Percentiles rank a stretch among this genome's conserved stretches.
phyloP scores from a whole-genome alignment of 2,113 vertebrate species.

The Silurus asotus region DNA sequence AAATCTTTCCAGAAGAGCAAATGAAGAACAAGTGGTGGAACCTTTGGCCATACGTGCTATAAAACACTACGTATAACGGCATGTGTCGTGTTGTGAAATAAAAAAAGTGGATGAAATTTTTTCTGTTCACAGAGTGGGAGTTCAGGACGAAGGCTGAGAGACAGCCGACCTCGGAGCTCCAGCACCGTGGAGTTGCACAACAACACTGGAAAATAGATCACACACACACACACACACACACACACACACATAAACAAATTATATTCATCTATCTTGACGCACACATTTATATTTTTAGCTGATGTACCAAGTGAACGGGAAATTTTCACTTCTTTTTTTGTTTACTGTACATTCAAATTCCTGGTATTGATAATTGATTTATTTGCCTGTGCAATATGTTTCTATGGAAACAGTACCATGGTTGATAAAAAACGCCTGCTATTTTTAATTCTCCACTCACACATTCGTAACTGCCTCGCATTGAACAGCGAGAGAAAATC shows the following conservation, averaged over 20 bases:
- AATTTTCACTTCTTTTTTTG: neutral
- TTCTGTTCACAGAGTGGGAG: conserved; percentile 40
- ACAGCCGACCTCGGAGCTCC: conserved; percentile 51
- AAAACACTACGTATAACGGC: no score
- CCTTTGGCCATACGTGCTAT: no score
- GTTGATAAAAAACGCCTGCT: neutral
- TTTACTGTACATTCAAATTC: neutral
- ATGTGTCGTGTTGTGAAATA: neutral
- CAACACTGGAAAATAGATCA: conserved; percentile 21
- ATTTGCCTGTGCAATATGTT: neutral
- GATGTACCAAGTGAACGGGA: neutral
- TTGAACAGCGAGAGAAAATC: no score
- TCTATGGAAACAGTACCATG: neutral
- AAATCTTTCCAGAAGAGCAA: no score
- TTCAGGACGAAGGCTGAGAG: conserved; percentile 37
- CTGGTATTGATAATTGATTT: neutral
- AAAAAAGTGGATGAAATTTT: neutral
- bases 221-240: neutral
- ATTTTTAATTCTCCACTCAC: neutral
- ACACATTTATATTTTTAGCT: neutral
- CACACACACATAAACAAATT: neutral
- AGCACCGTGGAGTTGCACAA: conserved; percentile 50
- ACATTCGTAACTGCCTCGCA: no score
- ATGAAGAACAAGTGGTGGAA: no score
- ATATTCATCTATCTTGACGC: neutral